These are phyloP conservation scores for Ectropis grisescens DNA, from an alignment of 1,140 invertebrate species.

Conservation along the genomic window DNA sequence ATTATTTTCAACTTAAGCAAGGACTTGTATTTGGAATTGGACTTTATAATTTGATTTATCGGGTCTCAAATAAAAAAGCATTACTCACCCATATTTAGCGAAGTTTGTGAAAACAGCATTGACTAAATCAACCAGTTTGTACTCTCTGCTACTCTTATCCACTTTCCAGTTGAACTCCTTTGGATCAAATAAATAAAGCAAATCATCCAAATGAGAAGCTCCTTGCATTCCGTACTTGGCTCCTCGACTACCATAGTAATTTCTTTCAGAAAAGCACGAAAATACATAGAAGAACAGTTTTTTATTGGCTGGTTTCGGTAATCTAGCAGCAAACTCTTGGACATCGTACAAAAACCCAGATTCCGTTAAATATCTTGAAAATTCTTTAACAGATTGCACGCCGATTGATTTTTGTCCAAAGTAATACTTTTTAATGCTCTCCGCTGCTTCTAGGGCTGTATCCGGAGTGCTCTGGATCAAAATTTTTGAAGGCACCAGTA, in stretches of 20 bases:
- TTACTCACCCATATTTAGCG: constrained; percentile 64
- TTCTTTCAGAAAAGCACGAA: constrained; percentile 21
- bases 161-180: constrained; percentile 19
- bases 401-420: constrained; percentile 43
- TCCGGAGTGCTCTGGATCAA: constrained; percentile 13
- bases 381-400: constrained; percentile 25
- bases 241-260: constrained; percentile 17
- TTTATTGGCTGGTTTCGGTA: constrained; percentile 17
- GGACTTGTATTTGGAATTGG: too few species aligned
- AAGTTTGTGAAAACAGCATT: constrained; percentile 68
- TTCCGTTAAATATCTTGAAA: constrained; percentile 40
- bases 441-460: constrained; percentile 27
- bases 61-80: neutral
- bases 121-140: constrained; percentile 42
- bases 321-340: constrained; percentile 31
- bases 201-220: constrained; percentile 32
- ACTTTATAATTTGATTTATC: neutral
- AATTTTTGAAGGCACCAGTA: constrained; percentile 27
- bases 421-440: constrained; percentile 57
- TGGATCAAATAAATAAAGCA: constrained; percentile 32
- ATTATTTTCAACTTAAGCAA: neutral
- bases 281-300: constrained; percentile 29
- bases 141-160: constrained; percentile 16
- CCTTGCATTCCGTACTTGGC: constrained; percentile 18
- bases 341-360: constrained; percentile 42